Conservation (phyloP, 2,888 invertebrate genomes). For the Podotricha telesiphe region DNA sequence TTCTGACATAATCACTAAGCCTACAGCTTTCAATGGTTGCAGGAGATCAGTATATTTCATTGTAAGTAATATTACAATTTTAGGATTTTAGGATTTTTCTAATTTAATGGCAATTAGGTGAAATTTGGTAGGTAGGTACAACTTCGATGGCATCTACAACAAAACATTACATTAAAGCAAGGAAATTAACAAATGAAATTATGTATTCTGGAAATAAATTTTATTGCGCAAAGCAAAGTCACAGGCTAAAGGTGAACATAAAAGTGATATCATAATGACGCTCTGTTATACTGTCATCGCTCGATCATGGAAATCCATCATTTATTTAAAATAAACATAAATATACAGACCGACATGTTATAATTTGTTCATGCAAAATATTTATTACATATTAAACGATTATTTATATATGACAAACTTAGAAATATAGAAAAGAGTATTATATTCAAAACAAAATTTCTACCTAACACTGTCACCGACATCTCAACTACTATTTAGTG, state of each 20-base stretch:
- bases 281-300: conserved; percentile 17
- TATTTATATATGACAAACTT: not conserved
- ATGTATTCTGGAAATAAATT: not conserved
- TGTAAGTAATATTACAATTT: too few relatives aligned
- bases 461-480: conserved; percentile 57
- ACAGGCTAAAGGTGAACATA: not conserved
- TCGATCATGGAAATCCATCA: conserved; percentile 15
- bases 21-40: not conserved
- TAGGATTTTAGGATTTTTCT: too few relatives aligned
- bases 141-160: too few relatives aligned
- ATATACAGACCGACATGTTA: not conserved
- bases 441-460: conserved; percentile 37
- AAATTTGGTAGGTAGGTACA: too few relatives aligned
- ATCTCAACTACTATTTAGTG: conserved; percentile 65
- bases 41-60: not conserved
- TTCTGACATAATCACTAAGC: not conserved
- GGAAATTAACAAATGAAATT: not conserved
- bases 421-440: not conserved
- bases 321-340: conserved; percentile 9
- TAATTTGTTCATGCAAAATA: not conserved
- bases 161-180: not conserved
- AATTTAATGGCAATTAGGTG: too few relatives aligned
- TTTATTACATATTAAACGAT: not conserved
- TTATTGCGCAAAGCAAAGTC: not conserved
- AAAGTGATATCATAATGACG: conserved; percentile 10